Percentiles rank a stretch among this genome's conserved stretches.
Conservation (phyloP, 2,113 vertebrate species). For the Bos taurus region ARS-UCD2.0 NC_037337.1:21879501-21880000, state of each 20-base stretch:
- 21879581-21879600: not conserved
- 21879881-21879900: not conserved
- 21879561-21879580: conserved; percentile 5
- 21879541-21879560: conserved; percentile 6
- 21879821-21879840: not conserved
- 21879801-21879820: not conserved
- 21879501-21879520: not conserved
- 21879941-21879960: not conserved
- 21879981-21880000: not conserved
- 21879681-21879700: not conserved
- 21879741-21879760: not conserved
- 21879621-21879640: not conserved
- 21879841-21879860: not conserved
- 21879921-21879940: not conserved
- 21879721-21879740: conserved; percentile 22
- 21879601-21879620: not conserved
- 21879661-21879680: not conserved
- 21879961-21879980: not conserved
- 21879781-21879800: not conserved
- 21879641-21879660: not conserved
- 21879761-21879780: conserved; percentile 24
- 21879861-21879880: not conserved
- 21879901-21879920: not conserved
- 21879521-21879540: not conserved
- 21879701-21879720: not conserved